Conservation (phyloP, 1,140 invertebrate genomes). For the Drosophila sp. region DNA sequence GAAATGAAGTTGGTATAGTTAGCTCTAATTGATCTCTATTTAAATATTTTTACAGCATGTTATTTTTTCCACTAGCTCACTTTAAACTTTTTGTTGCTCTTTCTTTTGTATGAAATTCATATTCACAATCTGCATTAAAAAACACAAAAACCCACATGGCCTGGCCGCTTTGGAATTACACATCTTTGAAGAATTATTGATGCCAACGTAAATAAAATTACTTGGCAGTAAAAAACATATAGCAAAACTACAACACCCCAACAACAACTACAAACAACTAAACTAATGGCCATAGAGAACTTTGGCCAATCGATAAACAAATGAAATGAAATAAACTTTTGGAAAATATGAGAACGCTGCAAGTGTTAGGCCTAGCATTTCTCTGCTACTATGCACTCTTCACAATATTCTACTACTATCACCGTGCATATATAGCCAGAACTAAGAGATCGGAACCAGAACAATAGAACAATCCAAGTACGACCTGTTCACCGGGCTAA, state of each 20-base stretch:
- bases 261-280: conserved; percentile 21
- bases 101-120: conserved; percentile 21
- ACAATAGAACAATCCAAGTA: neutral
- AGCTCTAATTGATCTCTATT: too few relatives aligned
- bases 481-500: conserved; percentile 5
- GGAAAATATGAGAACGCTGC: conserved; percentile 56
- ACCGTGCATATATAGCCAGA: conserved; percentile 60
- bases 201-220: conserved; percentile 26
- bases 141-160: conserved; percentile 53
- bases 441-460: conserved; percentile 15
- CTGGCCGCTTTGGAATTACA: conserved; percentile 34
- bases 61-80: neutral
- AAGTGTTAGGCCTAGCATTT: conserved; percentile 61
- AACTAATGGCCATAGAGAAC: conserved; percentile 2
- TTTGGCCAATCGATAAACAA: conserved; percentile 21
- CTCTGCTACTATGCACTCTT: conserved; percentile 72
- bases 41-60: too few relatives aligned
- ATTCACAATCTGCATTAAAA: neutral
- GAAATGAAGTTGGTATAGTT: too few relatives aligned
- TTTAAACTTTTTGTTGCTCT: conserved; percentile 1
- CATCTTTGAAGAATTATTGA: conserved; percentile 35
- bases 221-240: conserved; percentile 23
- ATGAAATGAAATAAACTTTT: conserved; percentile 9
- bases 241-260: conserved; percentile 14
- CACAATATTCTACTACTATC: conserved; percentile 70